Conservation (phyloP, 2,113 vertebrate species). For the Motacilla alba region DNA sequence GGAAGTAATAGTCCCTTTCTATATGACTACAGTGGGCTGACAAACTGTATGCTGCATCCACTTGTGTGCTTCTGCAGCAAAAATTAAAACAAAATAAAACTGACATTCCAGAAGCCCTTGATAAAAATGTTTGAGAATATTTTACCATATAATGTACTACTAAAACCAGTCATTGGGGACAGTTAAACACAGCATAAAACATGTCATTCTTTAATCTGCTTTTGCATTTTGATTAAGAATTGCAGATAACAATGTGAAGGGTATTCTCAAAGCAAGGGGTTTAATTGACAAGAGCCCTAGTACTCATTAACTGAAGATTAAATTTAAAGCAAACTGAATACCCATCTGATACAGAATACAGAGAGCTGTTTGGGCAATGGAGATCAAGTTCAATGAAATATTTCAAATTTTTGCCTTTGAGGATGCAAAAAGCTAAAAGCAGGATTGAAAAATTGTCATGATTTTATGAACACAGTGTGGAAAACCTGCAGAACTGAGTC, state of each 20-base stretch:
- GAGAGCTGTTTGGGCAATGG: background rate
- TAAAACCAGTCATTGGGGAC: background rate
- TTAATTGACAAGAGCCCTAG: conserved; percentile 26
- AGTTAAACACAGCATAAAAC: conserved; percentile 24
- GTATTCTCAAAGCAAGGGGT: conserved; percentile 32
- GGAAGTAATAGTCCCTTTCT: conserved; percentile 8
- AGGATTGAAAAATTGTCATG: background rate
- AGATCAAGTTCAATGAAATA: background rate
- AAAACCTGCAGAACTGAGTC: background rate
- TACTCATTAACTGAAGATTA: conserved; percentile 32
- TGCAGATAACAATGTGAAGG: conserved; percentile 1
- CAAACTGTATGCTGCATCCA: background rate
- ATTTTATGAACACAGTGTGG: background rate
- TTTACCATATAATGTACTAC: background rate
- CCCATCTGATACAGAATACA: background rate
- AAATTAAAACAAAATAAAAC: conserved; percentile 44
- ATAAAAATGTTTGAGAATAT: conserved; percentile 38
- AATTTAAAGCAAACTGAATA: conserved; percentile 2
- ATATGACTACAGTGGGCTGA: background rate
- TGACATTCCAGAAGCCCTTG: background rate
- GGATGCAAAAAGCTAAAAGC: background rate
- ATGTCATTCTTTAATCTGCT: conserved; percentile 24
- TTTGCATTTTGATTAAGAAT: conserved; percentile 52
- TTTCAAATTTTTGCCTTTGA: background rate
- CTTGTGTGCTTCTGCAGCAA: background rate